Conservation (phyloP, 2,797 vertebrate species). For the Poeciliopsis paucimaculata region DNA sequence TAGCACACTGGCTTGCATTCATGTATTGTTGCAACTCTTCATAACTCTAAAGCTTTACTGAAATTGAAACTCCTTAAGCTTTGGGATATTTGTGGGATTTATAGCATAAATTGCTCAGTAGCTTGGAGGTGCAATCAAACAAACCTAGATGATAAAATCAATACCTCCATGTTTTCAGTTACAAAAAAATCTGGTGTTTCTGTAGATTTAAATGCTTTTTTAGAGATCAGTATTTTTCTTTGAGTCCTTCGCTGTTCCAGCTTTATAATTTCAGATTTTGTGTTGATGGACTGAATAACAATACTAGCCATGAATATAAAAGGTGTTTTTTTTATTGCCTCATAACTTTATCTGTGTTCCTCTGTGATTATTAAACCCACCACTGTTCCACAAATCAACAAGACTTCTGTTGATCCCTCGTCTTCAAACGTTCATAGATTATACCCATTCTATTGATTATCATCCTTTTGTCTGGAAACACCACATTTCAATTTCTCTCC, state of each 20-base stretch:
- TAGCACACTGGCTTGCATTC: neutral
- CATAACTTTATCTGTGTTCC: neutral
- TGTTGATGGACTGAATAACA: neutral
- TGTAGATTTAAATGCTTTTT: neutral
- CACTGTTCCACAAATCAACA: neutral
- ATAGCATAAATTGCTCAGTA: neutral
- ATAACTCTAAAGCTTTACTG: neutral
- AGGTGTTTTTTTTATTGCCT: neutral
- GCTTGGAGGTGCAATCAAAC: neutral
- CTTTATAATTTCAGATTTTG: neutral
- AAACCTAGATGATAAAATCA: neutral
- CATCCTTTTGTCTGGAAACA: neutral
- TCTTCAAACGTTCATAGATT: neutral
- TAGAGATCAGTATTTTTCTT: neutral
- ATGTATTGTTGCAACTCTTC: neutral
- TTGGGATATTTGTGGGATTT: neutral
- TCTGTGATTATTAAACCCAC: neutral
- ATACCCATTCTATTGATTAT: neutral
- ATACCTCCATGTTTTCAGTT: neutral
- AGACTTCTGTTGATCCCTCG: neutral
- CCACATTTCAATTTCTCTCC: neutral
- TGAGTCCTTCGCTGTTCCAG: neutral
- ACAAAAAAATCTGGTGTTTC: neutral
- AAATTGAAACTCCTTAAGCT: neutral
- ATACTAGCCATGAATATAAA: neutral